These are phyloP conservation scores for Oreohelix idahoensis DNA, from an alignment of 1,140 invertebrate genomes.

Conservation along the genomic window DNA sequence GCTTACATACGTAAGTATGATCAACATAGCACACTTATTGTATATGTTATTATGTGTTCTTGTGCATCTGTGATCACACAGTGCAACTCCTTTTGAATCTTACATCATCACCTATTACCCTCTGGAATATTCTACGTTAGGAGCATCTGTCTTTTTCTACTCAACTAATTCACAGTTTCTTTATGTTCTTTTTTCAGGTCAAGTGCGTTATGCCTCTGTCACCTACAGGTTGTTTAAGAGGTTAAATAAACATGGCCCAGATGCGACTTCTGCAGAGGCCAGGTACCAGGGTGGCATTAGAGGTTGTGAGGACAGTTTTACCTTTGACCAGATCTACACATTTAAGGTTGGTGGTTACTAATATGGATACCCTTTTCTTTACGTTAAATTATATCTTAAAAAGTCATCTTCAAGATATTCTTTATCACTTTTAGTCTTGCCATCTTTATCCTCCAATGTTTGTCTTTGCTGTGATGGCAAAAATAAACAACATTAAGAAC, in stretches of 20 bases:
- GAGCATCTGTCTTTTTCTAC: neutral
- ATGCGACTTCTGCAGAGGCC: neutral
- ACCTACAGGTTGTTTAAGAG: slow-evolving; percentile 3
- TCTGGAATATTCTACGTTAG: neutral
- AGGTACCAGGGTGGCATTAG: neutral
- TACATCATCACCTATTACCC: too few relatives aligned
- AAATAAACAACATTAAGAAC: too few relatives aligned
- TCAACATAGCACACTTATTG: too few relatives aligned
- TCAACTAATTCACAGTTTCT: neutral
- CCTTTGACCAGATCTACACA: neutral
- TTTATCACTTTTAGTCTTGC: too few relatives aligned
- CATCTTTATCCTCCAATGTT: too few relatives aligned
- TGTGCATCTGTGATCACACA: too few relatives aligned
- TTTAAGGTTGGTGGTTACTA: neutral
- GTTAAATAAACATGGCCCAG: neutral
- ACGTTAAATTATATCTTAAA: too few relatives aligned
- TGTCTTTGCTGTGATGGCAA: too few relatives aligned
- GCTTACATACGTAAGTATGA: too few relatives aligned
- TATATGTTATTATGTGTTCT: too few relatives aligned
- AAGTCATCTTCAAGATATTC: too few relatives aligned
- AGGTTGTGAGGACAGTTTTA: neutral
- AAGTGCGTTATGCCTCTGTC: neutral
- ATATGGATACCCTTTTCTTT: neutral
- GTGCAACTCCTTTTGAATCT: too few relatives aligned
- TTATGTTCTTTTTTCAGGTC: neutral